A percentile compares a stretch with the other conserved stretches of the same genome.
These are phyloP conservation scores for Myzus persicae DNA, from an alignment of 1,140 invertebrate genomes.

Conservation along the genomic window DNA sequence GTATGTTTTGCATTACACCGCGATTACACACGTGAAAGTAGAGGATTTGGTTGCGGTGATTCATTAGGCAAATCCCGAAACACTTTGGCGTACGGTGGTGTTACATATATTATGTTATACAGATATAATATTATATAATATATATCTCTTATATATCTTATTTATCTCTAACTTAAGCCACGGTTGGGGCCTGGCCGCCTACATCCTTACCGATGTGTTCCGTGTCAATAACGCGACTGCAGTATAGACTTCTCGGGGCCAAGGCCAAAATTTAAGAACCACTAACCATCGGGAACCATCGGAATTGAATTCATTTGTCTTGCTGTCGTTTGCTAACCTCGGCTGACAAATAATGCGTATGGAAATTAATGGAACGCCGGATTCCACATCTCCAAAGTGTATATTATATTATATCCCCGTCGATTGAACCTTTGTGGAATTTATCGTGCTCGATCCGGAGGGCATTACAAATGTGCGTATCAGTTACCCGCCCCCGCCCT, in stretches of 20 bases:
- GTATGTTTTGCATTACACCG: neutral
- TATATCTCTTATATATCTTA: neutral
- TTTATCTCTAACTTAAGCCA: neutral
- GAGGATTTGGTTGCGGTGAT: neutral
- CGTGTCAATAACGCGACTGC: neutral
- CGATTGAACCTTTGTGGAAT: conserved; percentile 9
- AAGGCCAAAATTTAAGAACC: conserved; percentile 15
- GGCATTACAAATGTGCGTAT: conserved; percentile 34
- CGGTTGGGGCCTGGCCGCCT: too few relatives aligned
- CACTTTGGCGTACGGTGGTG: neutral
- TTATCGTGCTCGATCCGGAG: neutral
- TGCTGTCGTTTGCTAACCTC: conserved; percentile 39
- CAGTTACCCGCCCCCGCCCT: neutral
- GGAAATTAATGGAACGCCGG: conserved; percentile 41
- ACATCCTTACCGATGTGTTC: neutral
- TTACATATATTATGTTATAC: neutral
- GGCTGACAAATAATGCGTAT: conserved; percentile 42
- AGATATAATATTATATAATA: too few relatives aligned
- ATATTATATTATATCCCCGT: conserved; percentile 26
- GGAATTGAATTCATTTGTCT: conserved; percentile 48
- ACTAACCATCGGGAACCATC: neutral
- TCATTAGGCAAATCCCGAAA: neutral
- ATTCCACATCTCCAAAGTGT: conserved; percentile 19
- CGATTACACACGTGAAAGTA: neutral
- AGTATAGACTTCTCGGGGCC: neutral